Conservation (phyloP, 2,888 invertebrate genomes). For the Cepaea hortensis region DNA sequence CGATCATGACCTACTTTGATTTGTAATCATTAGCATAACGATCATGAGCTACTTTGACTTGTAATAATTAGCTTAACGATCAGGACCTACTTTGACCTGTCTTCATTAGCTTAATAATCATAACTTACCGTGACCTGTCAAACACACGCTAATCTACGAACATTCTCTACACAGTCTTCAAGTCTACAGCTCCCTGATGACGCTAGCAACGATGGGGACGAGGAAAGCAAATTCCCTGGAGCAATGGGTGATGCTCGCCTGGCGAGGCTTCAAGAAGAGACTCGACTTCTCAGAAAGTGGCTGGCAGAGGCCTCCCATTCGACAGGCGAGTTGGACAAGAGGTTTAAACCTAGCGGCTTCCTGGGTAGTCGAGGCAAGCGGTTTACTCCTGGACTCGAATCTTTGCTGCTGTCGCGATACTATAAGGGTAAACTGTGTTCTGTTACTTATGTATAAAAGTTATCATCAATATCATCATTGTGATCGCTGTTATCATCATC, state of each 20-base stretch:
- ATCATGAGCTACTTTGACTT: no score
- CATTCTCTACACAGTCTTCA: not conserved
- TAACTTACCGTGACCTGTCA: not conserved
- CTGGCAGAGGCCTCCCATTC: not conserved
- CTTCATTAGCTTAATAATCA: not conserved
- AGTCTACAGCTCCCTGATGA: not conserved
- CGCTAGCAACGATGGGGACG: not conserved
- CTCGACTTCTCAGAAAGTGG: not conserved
- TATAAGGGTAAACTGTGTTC: conserved; percentile 5
- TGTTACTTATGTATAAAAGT: not conserved
- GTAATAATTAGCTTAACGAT: no score
- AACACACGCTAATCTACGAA: not conserved
- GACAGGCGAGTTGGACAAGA: not conserved
- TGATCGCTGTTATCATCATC: no score
- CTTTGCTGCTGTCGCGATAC: not conserved
- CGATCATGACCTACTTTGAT: no score
- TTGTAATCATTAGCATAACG: no score
- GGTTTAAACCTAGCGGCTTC: conserved; percentile 47
- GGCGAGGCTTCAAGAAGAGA: not conserved
- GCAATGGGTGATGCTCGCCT: not conserved
- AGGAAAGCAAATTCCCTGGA: not conserved
- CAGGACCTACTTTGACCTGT: no score
- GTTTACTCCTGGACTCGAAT: not conserved
- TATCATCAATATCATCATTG: no score
- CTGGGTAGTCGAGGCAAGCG: conserved; percentile 48